These are phyloP conservation scores for Andrena bicolor DNA, from an alignment of 2,888 invertebrate genomes.

Conservation along the genomic window DNA sequence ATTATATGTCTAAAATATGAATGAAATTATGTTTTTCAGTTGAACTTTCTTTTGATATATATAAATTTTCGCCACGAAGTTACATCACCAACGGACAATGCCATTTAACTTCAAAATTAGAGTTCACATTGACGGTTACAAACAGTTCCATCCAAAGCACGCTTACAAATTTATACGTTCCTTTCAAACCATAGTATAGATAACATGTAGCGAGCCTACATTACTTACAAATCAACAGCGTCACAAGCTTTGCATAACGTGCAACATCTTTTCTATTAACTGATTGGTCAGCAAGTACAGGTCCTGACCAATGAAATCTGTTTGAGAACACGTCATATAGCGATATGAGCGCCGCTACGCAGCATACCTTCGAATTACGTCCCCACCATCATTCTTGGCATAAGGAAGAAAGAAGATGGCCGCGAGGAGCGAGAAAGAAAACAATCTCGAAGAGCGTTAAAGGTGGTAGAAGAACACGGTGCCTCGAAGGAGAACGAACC, in stretches of 20 bases:
- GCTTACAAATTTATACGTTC: neutral
- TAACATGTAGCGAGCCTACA: neutral
- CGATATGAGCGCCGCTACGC: slow-evolving; percentile 27
- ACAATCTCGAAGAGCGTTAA: slow-evolving; percentile 58
- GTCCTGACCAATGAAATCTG: slow-evolving; percentile 28
- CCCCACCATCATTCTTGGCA: slow-evolving; percentile 34
- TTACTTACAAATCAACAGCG: neutral
- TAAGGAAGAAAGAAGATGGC: slow-evolving; percentile 58
- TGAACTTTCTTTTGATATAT: neutral
- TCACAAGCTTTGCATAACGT: neutral
- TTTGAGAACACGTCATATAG: slow-evolving; percentile 33
- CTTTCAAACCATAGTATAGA: slow-evolving; percentile 14
- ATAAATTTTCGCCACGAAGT: neutral
- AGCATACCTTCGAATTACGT: slow-evolving; percentile 13
- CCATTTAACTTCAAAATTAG: too few species aligned
- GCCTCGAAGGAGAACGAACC: slow-evolving; percentile 55
- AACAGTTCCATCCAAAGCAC: neutral
- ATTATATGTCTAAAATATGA: too few species aligned
- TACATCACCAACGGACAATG: too few species aligned
- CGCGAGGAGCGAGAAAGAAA: slow-evolving; percentile 59
- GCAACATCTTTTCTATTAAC: slow-evolving; percentile 7
- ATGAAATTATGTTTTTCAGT: neutral
- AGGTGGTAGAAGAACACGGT: slow-evolving; percentile 60
- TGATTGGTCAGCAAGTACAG: neutral
- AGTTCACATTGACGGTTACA: slow-evolving; percentile 17